Percentiles rank a stretch among this genome's conserved stretches.
phyloP scores from a whole-genome alignment of 1,140 invertebrate genomes.

The Drosophila punjabiensis region DNA sequence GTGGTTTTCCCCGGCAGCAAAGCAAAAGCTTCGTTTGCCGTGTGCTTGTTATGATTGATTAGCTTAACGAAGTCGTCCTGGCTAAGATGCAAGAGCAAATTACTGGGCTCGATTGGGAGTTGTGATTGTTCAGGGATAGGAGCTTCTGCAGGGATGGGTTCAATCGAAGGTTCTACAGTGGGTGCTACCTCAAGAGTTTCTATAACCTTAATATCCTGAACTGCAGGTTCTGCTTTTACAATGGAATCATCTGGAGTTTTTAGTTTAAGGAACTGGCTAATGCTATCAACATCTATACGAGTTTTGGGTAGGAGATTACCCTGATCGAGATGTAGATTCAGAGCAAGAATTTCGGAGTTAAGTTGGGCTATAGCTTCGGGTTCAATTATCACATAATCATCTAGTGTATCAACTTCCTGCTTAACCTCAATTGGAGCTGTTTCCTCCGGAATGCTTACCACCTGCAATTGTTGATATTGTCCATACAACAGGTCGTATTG shows the following conservation, averaged over 20 bases:
- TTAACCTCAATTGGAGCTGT: background rate
- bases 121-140: background rate
- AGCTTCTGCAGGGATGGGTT: constrained; percentile 1
- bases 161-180: constrained; percentile 15
- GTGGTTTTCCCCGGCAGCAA: constrained; percentile 36
- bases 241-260: constrained; percentile 29
- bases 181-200: constrained; percentile 9
- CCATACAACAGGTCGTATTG: constrained; percentile 35
- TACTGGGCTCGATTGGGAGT: constrained; percentile 23
- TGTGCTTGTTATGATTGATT: constrained; percentile 54
- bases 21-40: constrained; percentile 44
- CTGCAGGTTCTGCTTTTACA: constrained; percentile 9
- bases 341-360: constrained; percentile 67
- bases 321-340: constrained; percentile 68
- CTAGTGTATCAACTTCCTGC: constrained; percentile 29
- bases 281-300: constrained; percentile 40
- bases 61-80: constrained; percentile 63
- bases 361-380: constrained; percentile 67
- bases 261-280: constrained; percentile 43
- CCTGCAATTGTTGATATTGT: constrained; percentile 42
- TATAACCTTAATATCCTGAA: constrained; percentile 8
- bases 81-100: constrained; percentile 64
- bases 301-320: constrained; percentile 39
- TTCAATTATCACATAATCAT: constrained; percentile 82
- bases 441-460: constrained; percentile 17